These are phyloP conservation scores for Meiosimyza decipiens DNA, from an alignment of 2,888 invertebrate species.

Conservation along the genomic window DNA sequence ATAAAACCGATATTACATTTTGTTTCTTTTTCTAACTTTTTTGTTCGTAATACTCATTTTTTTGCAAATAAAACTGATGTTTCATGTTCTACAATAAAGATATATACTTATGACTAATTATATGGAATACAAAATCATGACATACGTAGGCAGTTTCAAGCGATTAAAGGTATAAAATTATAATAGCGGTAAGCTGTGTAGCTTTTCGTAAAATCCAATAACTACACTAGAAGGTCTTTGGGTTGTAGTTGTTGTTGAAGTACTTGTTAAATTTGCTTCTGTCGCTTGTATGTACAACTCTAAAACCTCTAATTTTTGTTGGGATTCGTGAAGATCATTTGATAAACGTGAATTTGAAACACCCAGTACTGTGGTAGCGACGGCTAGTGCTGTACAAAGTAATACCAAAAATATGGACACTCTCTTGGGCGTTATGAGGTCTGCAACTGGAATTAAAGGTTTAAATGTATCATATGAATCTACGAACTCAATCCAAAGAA, in stretches of 20 bases:
- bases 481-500: background rate
- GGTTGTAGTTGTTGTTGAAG: background rate
- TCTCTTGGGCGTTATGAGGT: conserved; percentile 15
- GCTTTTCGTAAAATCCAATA: too few species aligned
- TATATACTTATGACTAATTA: background rate
- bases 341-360: conserved; percentile 50
- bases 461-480: background rate
- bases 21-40: background rate
- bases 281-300: conserved; percentile 36
- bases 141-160: background rate
- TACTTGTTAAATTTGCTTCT: background rate
- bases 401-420: conserved; percentile 56
- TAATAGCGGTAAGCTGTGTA: too few species aligned
- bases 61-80: background rate
- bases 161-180: background rate
- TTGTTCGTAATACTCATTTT: background rate
- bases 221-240: too few species aligned
- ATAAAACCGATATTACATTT: background rate
- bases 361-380: conserved; percentile 52
- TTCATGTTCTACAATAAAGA: background rate
- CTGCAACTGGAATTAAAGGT: background rate
- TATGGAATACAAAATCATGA: background rate
- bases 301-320: conserved; percentile 38
- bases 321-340: conserved; percentile 42
- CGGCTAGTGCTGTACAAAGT: conserved; percentile 48